Evolutionary conservation across 37 sponge, comb jelly and placozoan genomes (phyloP).

Genomic region (Theonella swinhoei): DNA sequence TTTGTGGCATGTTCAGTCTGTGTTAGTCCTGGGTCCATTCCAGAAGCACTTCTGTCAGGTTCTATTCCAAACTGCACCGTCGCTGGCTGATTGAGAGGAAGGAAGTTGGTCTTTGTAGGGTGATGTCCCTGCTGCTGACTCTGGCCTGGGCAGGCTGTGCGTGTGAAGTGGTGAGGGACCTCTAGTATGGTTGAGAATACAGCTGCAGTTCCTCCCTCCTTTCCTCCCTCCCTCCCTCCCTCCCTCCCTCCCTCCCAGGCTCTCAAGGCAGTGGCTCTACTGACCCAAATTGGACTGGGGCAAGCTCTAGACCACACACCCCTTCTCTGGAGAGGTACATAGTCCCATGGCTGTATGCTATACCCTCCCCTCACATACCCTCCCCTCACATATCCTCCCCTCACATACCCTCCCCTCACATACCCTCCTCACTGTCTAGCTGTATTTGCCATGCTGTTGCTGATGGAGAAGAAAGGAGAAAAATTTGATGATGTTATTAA

Average conservation of each 20-base stretch:
- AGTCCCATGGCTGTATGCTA: neutral
- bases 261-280: neutral
- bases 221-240: slow-evolving; percentile 2
- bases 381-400: neutral
- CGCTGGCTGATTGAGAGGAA: slow-evolving; percentile 13
- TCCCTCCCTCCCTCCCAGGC: neutral
- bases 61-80: slow-evolving; percentile 35
- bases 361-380: neutral
- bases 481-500: neutral
- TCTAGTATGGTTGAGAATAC: too few relatives aligned
- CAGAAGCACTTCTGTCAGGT: too few relatives aligned
- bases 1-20: neutral
- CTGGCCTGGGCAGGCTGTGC: slow-evolving; percentile 8
- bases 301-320: neutral
- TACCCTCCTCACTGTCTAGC: too few relatives aligned
- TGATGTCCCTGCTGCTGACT: slow-evolving; percentile 16
- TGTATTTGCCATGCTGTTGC: slow-evolving; percentile 3
- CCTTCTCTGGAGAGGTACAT: neutral
- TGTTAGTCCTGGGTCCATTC: neutral
- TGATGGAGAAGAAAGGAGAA: neutral
- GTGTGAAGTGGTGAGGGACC: slow-evolving; percentile 18
- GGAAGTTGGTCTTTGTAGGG: slow-evolving; percentile 5
- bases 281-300: neutral
- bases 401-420: neutral
- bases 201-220: neutral